Evolutionary conservation across 2,113 vertebrate genomes (phyloP).

Genomic region (Peromyscus californicus): DNA sequence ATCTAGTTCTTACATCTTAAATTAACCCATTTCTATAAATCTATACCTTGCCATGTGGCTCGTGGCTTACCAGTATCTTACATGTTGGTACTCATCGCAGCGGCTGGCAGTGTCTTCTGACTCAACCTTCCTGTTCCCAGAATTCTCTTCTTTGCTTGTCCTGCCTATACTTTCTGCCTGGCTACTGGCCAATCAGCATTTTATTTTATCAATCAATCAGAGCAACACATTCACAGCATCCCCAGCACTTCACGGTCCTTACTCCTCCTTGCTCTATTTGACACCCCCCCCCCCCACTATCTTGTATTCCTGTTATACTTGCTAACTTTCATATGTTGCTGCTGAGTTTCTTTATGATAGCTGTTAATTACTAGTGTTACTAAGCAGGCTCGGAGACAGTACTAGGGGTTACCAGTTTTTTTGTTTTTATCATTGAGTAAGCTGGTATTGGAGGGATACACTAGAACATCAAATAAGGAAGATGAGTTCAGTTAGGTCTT

Average conservation of each 20-base stretch:
- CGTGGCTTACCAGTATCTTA: no score
- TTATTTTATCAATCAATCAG: no score
- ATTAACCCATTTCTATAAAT: no score
- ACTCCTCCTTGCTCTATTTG: neutral
- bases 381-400: neutral
- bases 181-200: no score
- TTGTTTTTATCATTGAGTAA: neutral
- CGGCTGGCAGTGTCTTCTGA: no score
- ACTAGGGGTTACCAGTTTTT: neutral
- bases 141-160: no score
- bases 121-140: no score
- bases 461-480: neutral
- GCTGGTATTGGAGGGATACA: neutral
- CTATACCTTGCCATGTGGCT: no score
- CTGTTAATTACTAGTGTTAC: neutral
- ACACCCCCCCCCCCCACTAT: neutral
- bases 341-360: neutral
- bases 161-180: no score
- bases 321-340: neutral
- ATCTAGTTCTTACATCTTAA: no score
- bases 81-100: no score
- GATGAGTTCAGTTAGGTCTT: neutral
- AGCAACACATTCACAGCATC: no score
- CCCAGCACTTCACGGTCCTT: neutral
- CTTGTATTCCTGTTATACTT: neutral